phyloP scores from a whole-genome alignment of 1,140 invertebrate species.

The Drosophila lini region DNA sequence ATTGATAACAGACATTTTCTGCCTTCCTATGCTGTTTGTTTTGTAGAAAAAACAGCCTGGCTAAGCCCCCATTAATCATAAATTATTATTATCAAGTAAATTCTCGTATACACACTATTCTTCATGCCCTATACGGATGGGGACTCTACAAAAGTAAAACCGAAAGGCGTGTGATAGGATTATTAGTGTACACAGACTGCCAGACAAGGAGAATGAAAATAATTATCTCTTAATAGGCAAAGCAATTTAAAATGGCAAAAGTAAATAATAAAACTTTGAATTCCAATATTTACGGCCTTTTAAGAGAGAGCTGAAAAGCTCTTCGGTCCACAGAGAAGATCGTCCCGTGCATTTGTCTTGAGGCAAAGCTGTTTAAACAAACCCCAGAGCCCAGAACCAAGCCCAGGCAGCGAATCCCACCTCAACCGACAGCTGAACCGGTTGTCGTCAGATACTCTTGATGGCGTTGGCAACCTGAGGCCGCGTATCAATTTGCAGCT shows the following conservation, averaged over 20 bases:
- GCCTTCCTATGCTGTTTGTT: background rate
- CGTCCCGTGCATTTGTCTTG: slow-evolving; percentile 40
- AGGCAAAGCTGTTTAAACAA: slow-evolving; percentile 31
- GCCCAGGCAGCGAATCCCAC: slow-evolving; percentile 39
- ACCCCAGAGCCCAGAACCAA: slow-evolving; percentile 11
- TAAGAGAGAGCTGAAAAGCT: slow-evolving; percentile 1
- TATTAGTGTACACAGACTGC: slow-evolving; percentile 12
- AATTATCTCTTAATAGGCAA: slow-evolving; percentile 67
- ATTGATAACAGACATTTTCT: background rate
- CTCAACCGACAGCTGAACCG: slow-evolving; percentile 29
- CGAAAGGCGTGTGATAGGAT: slow-evolving; percentile 30
- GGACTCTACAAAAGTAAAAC: slow-evolving; percentile 11
- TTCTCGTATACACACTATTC: slow-evolving; percentile 6
- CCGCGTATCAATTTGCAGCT: slow-evolving; percentile 70
- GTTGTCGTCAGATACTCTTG: slow-evolving; percentile 35
- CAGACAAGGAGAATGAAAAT: slow-evolving; percentile 44
- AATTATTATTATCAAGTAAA: slow-evolving; percentile 16
- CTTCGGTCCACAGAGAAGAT: slow-evolving; percentile 2
- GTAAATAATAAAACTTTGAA: slow-evolving; percentile 30
- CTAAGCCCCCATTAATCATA: slow-evolving; percentile 5
- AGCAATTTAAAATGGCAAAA: slow-evolving; percentile 21
- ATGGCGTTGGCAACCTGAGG: slow-evolving; percentile 65
- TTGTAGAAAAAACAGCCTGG: background rate
- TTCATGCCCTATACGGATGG: slow-evolving; percentile 10
- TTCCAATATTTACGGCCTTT: slow-evolving; percentile 35